phyloP scores from a whole-genome alignment of 2,113 vertebrate species.

The Mastomys coucha region DNA sequence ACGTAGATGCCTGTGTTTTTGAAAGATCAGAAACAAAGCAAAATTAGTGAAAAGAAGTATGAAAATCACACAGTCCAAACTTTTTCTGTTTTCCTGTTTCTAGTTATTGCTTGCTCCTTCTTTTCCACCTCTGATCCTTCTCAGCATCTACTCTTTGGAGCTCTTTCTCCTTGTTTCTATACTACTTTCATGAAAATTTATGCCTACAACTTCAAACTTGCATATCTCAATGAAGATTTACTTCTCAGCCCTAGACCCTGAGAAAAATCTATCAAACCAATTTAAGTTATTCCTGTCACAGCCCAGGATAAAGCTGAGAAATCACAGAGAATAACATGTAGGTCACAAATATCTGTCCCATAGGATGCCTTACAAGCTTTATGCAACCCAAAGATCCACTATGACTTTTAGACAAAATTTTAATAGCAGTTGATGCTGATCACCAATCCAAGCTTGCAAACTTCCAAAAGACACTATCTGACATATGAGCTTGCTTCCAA shows the following conservation, averaged over 20 bases:
- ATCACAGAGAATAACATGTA: background rate
- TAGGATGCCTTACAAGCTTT: background rate
- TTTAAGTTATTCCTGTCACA: background rate
- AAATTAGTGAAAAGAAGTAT: background rate
- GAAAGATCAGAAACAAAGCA: background rate
- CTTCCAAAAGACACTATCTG: background rate
- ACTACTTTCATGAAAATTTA: background rate
- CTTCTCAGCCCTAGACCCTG: background rate
- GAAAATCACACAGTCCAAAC: background rate
- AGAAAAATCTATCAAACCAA: background rate
- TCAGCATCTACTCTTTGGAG: background rate
- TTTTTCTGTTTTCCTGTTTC: background rate
- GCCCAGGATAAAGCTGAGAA: background rate
- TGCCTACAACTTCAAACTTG: background rate
- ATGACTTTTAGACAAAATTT: background rate
- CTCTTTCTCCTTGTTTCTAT: background rate
- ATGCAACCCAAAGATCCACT: background rate
- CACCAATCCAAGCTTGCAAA: background rate
- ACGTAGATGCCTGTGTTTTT: background rate
- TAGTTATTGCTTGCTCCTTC: background rate
- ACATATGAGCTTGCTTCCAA: background rate
- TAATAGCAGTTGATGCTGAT: background rate
- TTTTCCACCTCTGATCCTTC: slow-evolving; percentile 8
- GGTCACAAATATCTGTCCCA: background rate
- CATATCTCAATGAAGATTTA: background rate